Base-by-base conservation (phyloP, 2,888 invertebrate species). In the Tanypteryx hageni region DNA sequence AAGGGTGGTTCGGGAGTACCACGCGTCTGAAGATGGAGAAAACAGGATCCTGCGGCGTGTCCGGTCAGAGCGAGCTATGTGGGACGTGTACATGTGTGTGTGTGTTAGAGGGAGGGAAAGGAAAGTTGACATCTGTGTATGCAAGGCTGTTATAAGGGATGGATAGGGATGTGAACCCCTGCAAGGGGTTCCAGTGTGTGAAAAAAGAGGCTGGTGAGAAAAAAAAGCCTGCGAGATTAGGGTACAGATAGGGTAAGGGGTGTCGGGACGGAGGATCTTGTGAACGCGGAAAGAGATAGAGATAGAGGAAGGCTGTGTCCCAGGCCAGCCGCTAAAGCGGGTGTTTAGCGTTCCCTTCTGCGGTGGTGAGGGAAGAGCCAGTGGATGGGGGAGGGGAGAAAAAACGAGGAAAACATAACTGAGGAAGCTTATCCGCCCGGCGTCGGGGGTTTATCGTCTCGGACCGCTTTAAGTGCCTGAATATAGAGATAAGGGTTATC, bases 401-500 rank as follows among this genome's bases (percentile, higher is more conserved):
- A 57, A n/a, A 57, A 83, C 83, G 83, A 7, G 83, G 57, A 16
- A n/a, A 83, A 57, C 18, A 83, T n/a, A 83, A 83, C 83, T 83
- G 83, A 83, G 57, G 83, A 57, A 83, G 83, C 83, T 83, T 83
- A 83, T 83, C 83, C 83, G 83, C 56, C n/a, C 13, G 82, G 82
- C 44, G 82, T 82, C 82, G 82, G 44, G 83, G 16, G 83, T 44
- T n/a, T 8, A 76, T 22, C 57, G 4, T 57, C 44, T 83, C 57
- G 83, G 57, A 44, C 83, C 83, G 83, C n/a, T 18, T 89, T 27
- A 76, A 68, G 68, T 22, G n/a, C 22, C 68, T 22, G 22, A 76
- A 76, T 76, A 76, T 27, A 22, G 76, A 76, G 76, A 76, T 76
- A 76, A 76, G 22, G 13, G 22, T 76, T 76, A 76, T 76, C 76